phyloP scores from a whole-genome alignment of 2,797 vertebrate genomes.

The Poeciliopsis gracilis region DNA sequence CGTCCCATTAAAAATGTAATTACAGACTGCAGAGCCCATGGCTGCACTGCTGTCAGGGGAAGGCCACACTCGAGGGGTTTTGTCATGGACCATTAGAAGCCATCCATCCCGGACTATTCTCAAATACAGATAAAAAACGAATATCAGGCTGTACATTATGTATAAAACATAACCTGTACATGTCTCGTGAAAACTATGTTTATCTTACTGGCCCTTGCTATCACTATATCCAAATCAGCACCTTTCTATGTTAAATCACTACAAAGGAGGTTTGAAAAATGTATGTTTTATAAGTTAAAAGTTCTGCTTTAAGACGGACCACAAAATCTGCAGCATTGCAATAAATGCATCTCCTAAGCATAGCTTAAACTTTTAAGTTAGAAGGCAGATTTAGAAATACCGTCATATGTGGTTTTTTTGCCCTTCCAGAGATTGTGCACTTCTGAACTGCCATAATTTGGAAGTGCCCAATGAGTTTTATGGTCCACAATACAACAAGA shows the following conservation, averaged over 20 bases:
- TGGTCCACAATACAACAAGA: background rate
- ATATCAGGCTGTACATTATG: background rate
- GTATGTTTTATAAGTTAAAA: background rate
- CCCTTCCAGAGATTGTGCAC: background rate
- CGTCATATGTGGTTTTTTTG: background rate
- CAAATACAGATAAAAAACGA: background rate
- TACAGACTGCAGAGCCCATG: background rate
- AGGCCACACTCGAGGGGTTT: background rate
- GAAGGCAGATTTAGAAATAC: background rate
- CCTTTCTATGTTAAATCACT: background rate
- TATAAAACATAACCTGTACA: background rate
- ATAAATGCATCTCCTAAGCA: background rate
- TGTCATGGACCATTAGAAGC: background rate
- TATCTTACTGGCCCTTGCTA: background rate
- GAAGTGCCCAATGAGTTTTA: no score
- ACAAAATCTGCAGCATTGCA: background rate
- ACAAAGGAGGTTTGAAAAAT: background rate
- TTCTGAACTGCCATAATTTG: background rate
- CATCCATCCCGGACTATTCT: background rate
- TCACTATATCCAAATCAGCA: background rate
- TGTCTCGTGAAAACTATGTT: background rate
- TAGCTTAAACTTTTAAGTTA: background rate
- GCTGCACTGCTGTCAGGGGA: background rate
- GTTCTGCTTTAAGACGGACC: background rate
- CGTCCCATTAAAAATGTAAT: background rate